Base-by-base conservation (phyloP, 2,888 invertebrate genomes). In the Conchocele bisecta region DNA sequence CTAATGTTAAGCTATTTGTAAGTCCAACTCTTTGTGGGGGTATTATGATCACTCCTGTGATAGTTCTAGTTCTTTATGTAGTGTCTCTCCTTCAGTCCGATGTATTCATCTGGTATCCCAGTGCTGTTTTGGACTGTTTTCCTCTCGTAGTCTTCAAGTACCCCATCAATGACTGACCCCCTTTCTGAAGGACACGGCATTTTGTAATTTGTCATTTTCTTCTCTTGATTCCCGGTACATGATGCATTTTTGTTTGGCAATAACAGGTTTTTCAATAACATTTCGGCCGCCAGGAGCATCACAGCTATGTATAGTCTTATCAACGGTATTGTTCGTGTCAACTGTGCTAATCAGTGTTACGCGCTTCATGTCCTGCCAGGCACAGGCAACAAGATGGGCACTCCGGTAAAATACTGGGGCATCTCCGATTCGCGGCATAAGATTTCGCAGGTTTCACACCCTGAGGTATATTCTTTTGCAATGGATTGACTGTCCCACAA, bases 311-410 rank as follows among this genome's bases (percentile, higher is more conserved):
- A 65, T 39, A 22, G 7, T n/a, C n/a, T 71, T 71, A 35, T 44
- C 41, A 24, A 63, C 41, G 26, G 42, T 69, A 50, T 35, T 50
- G 28, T 42, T 53, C 13, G 42, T 66, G 3, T 37, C 4, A 2
- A 48, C 42, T 11, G 56, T 59, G 11, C 42, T 50, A 17, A 71
- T 31, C 24, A 71, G 66, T 33, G 65, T 60, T 4, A 73, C 73
- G 6, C 75, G 53, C 29, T 79, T 81, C 13, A 68, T 73, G 35
- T 79, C 77, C 17, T 70, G 69, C 81, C 75, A 75, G 11, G 68
- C 68, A 65, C 77, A 75, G 1, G 79, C 50, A 1, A 81, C 44
- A 13, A 75, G 31, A 58, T 79, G 48, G 1, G 51, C 37, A 11
- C 24, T 1, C 6, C 69, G 46, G 68, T 64, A 65, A 44, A 79